Base-by-base conservation (phyloP, 2,113 vertebrate species). In the Eupsittula cactorum region DNA sequence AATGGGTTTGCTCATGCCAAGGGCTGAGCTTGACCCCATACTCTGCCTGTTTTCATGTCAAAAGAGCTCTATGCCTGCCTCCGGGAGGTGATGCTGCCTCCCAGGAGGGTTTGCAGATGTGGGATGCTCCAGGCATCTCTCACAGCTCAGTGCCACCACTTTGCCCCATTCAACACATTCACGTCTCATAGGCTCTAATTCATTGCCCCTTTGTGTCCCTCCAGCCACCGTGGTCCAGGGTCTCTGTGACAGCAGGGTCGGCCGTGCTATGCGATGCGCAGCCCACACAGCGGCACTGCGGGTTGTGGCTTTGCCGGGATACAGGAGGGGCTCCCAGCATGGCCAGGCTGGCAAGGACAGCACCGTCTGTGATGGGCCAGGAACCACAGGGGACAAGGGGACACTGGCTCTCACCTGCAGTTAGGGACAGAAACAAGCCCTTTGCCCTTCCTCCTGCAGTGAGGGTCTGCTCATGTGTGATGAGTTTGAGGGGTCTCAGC, bases 221-320 rank as follows among this genome's bases (percentile, higher is more conserved):
- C 10, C 16, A 10, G 6, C 28, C 33, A 10, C 19, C 9, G 16
- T 28, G 42, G 35, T 25, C 27, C 2, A 78, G 71, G 78, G 50
- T 46, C 65, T 88, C 46, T 1, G 1, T 50, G 53, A 20, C 1
- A 0, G 35, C 16, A 37, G 21, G 42, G 59, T 77, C 49, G 79
- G 79, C 88, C 2, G 5, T 96, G 97, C 94, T 96, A 80, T 96
- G 88, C 2, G 5, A 46, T 18, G 35, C 16, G 9, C 69, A 94
- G 96, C 92, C 96, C 96, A 97, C 96, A 93, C 75, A 84, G 97
- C 46, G 96, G 97, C 96, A 97, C 88, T 97, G 96, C 90, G 68
- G 71, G 2, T 79, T 86, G 83, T 37, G 65, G 47, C 74, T 86
- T 52, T 8, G 39, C 31, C 1, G 6, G 59, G 82, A 29, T 49